Conservation (phyloP, 2,888 invertebrate genomes). For the Heliconius cydno region DNA sequence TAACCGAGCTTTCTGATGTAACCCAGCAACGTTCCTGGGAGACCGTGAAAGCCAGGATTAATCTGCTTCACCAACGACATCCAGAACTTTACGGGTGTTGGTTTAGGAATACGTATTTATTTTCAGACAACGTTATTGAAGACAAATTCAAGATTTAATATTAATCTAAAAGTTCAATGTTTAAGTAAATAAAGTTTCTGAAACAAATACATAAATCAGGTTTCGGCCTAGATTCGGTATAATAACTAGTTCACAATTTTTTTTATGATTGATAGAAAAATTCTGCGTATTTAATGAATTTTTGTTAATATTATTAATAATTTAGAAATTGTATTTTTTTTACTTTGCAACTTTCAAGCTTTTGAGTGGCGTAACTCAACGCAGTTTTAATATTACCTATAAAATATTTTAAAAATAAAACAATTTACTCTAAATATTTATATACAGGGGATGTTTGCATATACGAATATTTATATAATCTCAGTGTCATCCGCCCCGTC, state of each 20-base stretch:
- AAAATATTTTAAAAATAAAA: too few relatives aligned
- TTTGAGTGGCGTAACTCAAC: too few relatives aligned
- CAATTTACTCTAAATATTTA: too few relatives aligned
- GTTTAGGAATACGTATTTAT: background rate
- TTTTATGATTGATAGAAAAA: too few relatives aligned
- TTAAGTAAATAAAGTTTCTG: slow-evolving; percentile 12
- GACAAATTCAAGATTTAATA: too few relatives aligned
- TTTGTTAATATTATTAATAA: too few relatives aligned
- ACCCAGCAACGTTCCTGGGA: background rate
- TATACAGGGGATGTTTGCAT: background rate
- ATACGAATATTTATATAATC: background rate
- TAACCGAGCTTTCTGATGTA: slow-evolving; percentile 6
- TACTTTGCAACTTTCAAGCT: too few relatives aligned
- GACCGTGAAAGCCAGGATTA: slow-evolving; percentile 14
- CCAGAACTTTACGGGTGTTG: background rate
- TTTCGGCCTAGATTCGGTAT: background rate
- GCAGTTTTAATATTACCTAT: too few relatives aligned
- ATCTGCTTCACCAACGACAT: slow-evolving; percentile 2
- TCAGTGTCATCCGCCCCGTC: background rate
- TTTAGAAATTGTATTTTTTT: too few relatives aligned
- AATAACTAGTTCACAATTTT: slow-evolving; percentile 1
- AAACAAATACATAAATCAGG: background rate
- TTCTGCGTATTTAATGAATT: too few relatives aligned
- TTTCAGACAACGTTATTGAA: too few relatives aligned
- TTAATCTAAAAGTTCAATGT: background rate